Evolutionary conservation across 2,888 invertebrate species (phyloP), one percentile per base, ranked within the genome.

Genomic region (Phortica okadai): DNA sequence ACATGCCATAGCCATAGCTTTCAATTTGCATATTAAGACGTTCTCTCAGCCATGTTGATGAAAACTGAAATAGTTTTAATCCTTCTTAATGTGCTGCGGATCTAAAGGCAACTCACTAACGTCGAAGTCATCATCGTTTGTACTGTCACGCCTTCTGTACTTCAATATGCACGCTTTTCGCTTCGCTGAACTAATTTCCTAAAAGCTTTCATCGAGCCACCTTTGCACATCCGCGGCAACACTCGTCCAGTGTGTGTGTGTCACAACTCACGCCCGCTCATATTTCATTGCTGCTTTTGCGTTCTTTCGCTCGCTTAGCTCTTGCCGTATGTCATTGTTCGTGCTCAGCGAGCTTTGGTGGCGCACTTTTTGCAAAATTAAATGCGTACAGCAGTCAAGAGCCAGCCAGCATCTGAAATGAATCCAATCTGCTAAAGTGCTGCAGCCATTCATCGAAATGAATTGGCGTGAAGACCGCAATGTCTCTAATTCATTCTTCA

Each of bases 351-450:
- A 79, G 80, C 82, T 82, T 78, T 74, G 74, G 33, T 33, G 77
- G 77, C 79, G 82, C 84, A 80, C 81, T 84, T 84, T 84, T 82
- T 81, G 85, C 80, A 74, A 84, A 78, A 85, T 85, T 82, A 80
- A 85, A 81, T 78, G 70, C 58, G 66, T 41, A 64, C 64, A 21
- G 62, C 33, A 33, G 33, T 33, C 33, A 33, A 33, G 33, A 33
- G 33, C 33, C 50, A 70, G 50, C 33, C 74, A 41, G 41, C 21
- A 42, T 76, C 41, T 67, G 75, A 45, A 66, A 75, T 74, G 76
- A 16, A 76, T 81, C 83, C 86, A 85, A 85, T 85, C 86, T 84
- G 73, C 80, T 81, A 87, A 83, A 87, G 87, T 87, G 87, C 76
- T 50, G 58, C 74, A 58, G 67, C 73, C 74, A 76, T 74, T 50